Evolutionary conservation across 2,888 invertebrate genomes (phyloP).

Genomic region (Linnaemya tessellans): DNA sequence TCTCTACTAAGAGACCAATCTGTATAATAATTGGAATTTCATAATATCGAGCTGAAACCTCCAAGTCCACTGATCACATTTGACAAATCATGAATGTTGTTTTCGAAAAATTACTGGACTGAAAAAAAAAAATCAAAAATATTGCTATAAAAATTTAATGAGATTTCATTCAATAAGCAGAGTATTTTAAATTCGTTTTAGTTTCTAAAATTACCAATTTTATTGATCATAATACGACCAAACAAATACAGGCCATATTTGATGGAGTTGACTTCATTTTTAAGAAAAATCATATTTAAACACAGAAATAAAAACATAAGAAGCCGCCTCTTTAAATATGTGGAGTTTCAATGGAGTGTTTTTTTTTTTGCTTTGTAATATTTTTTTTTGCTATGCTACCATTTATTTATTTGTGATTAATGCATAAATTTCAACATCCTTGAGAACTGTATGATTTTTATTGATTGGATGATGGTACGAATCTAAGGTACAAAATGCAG

Average conservation of each 20-base stretch:
- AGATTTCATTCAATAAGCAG: background rate
- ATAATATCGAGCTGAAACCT: no score
- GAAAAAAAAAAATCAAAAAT: no score
- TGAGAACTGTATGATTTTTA: conserved; percentile 72
- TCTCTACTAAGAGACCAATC: no score
- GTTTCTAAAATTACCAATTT: conserved; percentile 9
- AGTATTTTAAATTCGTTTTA: conserved; percentile 30
- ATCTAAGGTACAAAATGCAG: conserved; percentile 71
- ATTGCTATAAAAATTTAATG: background rate
- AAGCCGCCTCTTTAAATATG: conserved; percentile 64
- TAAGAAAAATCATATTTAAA: conserved; percentile 68
- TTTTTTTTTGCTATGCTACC: conserved; percentile 51
- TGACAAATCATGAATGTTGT: no score
- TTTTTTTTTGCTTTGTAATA: background rate
- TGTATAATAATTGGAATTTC: no score
- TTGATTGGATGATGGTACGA: conserved; percentile 70
- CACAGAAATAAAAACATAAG: conserved; percentile 51
- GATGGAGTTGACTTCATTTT: conserved; percentile 68
- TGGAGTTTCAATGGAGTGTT: conserved; percentile 57
- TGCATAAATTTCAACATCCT: conserved; percentile 72
- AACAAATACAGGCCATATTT: conserved; percentile 59
- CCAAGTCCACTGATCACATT: no score
- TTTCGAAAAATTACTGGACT: no score
- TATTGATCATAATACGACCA: conserved; percentile 50
- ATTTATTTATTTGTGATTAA: conserved; percentile 71